These are phyloP conservation scores for Pelosia muscerda DNA, from an alignment of 2,888 invertebrate genomes.

Conservation along the genomic window DNA sequence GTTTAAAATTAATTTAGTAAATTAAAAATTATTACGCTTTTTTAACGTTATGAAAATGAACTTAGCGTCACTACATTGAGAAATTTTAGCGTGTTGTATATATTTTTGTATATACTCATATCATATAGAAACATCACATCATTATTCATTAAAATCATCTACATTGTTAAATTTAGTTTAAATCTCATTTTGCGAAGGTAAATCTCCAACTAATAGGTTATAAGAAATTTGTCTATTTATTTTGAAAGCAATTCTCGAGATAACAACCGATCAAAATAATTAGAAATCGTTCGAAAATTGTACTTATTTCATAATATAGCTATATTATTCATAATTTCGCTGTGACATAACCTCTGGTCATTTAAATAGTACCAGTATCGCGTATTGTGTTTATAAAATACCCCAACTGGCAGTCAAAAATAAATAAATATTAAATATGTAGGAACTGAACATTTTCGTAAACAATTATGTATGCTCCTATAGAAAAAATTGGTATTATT, in stretches of 20 bases:
- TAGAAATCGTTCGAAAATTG: not conserved
- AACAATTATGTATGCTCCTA: no score
- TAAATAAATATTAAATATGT: no score
- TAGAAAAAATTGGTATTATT: no score
- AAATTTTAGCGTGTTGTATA: not conserved
- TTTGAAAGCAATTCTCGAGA: not conserved
- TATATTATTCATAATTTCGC: not conserved
- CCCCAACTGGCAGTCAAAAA: not conserved
- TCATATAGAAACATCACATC: not conserved
- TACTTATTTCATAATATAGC: not conserved
- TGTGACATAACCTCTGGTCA: not conserved
- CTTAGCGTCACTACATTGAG: not conserved
- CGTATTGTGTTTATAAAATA: not conserved
- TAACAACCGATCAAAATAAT: not conserved
- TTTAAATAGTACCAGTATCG: not conserved
- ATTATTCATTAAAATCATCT: not conserved
- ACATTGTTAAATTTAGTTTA: not conserved
- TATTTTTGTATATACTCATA: not conserved
- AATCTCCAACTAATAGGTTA: no score
- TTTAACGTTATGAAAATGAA: not conserved
- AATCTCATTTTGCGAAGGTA: not conserved
- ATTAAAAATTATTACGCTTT: not conserved
- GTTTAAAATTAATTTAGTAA: not conserved
- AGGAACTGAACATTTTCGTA: no score
- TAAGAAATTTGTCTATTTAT: not conserved